phyloP scores from a whole-genome alignment of 1,140 invertebrate genomes.

The Nymphalis io region DNA sequence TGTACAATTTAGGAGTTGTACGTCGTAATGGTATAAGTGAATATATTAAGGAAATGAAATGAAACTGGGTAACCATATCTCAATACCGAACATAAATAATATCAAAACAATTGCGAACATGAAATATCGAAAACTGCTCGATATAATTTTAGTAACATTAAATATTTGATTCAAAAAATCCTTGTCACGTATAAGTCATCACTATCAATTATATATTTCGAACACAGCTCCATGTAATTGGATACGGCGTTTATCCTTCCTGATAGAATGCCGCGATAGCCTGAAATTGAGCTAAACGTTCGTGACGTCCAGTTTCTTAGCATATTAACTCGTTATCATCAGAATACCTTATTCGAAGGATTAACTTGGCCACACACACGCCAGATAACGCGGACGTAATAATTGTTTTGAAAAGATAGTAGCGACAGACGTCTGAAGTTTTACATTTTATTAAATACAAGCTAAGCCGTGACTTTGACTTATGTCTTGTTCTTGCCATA shows the following conservation, averaged over 20 bases:
- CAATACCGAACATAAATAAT: no score
- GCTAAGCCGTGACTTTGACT: not conserved
- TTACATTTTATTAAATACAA: not conserved
- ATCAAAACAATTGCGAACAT: no score
- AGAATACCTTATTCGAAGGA: conserved; percentile 44
- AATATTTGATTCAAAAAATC: no score
- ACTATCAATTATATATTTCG: not conserved
- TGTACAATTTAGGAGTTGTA: no score
- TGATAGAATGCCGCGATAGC: conserved; percentile 10
- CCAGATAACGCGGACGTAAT: conserved; percentile 45
- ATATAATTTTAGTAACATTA: no score
- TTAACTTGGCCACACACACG: conserved; percentile 53
- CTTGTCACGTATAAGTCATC: not conserved
- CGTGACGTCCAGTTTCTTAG: conserved; percentile 33
- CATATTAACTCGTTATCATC: conserved; percentile 45
- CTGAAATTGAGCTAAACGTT: conserved; percentile 20
- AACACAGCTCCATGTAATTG: conserved; percentile 2
- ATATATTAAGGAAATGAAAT: no score
- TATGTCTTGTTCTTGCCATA: not conserved
- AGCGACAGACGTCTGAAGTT: conserved; percentile 1
- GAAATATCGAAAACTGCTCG: no score
- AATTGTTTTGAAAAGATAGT: conserved; percentile 44
- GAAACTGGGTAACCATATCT: no score
- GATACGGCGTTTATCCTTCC: not conserved
- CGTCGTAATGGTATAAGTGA: no score